These are phyloP conservation scores for Jacana jacana DNA, from an alignment of 2,113 vertebrate species.

Conservation along the genomic window DNA sequence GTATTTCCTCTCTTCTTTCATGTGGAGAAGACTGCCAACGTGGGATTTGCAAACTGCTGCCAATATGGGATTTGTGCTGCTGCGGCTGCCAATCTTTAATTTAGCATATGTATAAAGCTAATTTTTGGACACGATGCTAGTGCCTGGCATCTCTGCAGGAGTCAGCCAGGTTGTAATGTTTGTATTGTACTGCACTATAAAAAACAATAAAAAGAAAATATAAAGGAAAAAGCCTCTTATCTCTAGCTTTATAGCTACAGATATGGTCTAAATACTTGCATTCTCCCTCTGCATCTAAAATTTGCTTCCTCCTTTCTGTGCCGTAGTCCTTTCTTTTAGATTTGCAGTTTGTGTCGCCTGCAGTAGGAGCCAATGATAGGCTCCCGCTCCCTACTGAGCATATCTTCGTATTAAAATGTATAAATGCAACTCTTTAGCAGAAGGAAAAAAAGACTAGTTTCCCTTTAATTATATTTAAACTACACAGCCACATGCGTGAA, in stretches of 20 bases:
- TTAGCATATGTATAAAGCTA: slow-evolving; percentile 82
- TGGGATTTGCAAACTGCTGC: slow-evolving; percentile 76
- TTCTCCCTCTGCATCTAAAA: slow-evolving; percentile 61
- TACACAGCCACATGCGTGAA: not conserved
- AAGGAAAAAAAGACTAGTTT: slow-evolving; percentile 55
- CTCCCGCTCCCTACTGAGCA: slow-evolving; percentile 70
- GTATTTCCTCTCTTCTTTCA: slow-evolving; percentile 74
- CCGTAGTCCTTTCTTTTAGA: slow-evolving; percentile 54
- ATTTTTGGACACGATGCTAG: slow-evolving; percentile 76
- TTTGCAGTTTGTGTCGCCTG: slow-evolving; percentile 70
- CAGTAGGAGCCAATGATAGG: slow-evolving; percentile 73
- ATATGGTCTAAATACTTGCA: slow-evolving; percentile 65
- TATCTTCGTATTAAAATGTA: slow-evolving; percentile 76
- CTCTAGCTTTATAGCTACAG: slow-evolving; percentile 64
- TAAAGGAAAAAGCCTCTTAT: slow-evolving; percentile 60
- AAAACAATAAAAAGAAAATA: slow-evolving; percentile 68
- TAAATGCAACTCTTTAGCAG: slow-evolving; percentile 63
- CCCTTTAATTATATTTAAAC: slow-evolving; percentile 69
- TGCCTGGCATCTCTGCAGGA: slow-evolving; percentile 74
- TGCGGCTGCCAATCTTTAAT: slow-evolving; percentile 78
- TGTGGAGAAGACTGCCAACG: slow-evolving; percentile 76
- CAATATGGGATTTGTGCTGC: slow-evolving; percentile 74
- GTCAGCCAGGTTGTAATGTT: slow-evolving; percentile 71
- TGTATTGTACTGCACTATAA: slow-evolving; percentile 69
- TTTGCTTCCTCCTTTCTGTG: slow-evolving; percentile 18